Evolutionary conservation across 2,888 invertebrate species (phyloP), one percentile per base, ranked within the genome.

Genomic region (Platynereis dumerilii): DNA sequence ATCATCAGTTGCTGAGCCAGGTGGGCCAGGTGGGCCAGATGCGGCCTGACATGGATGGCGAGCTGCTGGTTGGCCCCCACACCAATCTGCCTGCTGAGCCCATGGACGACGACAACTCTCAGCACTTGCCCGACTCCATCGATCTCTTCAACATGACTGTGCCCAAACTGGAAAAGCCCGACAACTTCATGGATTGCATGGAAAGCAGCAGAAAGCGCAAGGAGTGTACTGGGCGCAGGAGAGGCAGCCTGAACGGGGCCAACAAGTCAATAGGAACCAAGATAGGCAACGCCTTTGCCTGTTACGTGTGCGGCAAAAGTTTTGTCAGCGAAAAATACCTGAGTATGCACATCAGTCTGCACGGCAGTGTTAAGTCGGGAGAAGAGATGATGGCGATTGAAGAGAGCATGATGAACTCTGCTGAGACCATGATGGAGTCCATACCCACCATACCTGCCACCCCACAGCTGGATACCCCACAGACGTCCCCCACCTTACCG

Each of bases 281-380:
- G 48, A 22, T 48, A n/a, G 22, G n/a, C n/a, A 48, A 48, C 24
- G 58, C 62, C 58, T 58, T 60, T 42, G 56, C 42, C n/a, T 69
- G 69, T 53, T 42, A 57, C 20, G 60, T 66, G 20, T 69, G 71
- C 44, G 55, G 58, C 15, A 66, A 70, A 54, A 58, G 26, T 22
- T 73, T 73, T 48, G 62, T 59, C 24, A 70, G 68, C 58, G 73
- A 73, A 48, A 73, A 73, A 58, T 73, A 73, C 45, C 66, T 73
- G 26, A 70, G 66, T 52, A 73, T 73, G 73, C 73, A 73, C 45
- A 60, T 68, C 45, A 63, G 71, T 1, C 68, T 73, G 42, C 73
- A 73, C 54, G 61, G 54, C 39, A 54, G 53, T 2, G 15, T 39
- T 15, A 61, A 53, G 54, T 34, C n/a, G 2, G 55, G 54, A 29